These are phyloP conservation scores for Empidonax alnorum DNA, from an alignment of 2,113 vertebrate genomes.

Conservation along the genomic window DNA sequence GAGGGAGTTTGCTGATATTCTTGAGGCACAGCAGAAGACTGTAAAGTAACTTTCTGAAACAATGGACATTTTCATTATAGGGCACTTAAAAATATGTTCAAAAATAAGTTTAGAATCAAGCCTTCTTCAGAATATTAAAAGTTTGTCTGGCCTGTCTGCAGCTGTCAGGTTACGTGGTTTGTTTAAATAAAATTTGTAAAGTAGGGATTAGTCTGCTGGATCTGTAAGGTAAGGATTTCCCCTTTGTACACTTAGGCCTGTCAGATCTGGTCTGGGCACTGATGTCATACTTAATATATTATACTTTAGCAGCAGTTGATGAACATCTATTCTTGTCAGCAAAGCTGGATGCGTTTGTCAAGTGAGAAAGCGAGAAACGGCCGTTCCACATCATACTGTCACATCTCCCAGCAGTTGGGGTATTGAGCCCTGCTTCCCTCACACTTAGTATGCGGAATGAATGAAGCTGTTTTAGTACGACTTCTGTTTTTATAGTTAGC, in stretches of 20 bases:
- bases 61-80: neutral
- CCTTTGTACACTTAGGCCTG: neutral
- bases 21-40: neutral
- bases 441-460: neutral
- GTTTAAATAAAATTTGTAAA: neutral
- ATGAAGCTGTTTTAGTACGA: neutral
- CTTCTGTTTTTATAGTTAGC: slow-evolving; percentile 62
- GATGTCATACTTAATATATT: neutral
- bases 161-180: neutral
- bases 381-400: neutral
- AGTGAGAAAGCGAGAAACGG: neutral
- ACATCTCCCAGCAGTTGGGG: neutral
- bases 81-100: neutral
- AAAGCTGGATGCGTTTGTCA: neutral
- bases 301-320: neutral
- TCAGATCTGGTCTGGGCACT: neutral
- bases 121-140: neutral
- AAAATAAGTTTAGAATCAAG: neutral
- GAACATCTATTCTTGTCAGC: neutral
- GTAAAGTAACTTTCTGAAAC: neutral
- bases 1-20: neutral
- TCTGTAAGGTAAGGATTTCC: neutral
- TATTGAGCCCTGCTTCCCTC: neutral
- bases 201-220: neutral
- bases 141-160: neutral